A percentile compares a stretch with the other conserved stretches of the same genome.
Conservation (phyloP, 2,888 invertebrate species). For the Melanostoma scalare region DNA sequence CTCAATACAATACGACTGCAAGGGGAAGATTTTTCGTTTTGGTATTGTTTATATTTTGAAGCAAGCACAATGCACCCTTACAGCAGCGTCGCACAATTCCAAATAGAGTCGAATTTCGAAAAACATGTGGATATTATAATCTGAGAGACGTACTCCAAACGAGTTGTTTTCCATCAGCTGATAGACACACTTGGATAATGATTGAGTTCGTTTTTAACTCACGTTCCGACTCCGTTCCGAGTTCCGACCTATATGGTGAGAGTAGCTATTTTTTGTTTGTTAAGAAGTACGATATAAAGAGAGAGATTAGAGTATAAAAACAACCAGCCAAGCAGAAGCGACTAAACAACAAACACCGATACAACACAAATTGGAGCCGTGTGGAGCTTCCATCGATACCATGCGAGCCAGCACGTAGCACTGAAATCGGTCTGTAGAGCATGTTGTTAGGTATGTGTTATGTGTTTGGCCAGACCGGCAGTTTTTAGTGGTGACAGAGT, state of each 20-base stretch:
- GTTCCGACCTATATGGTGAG: constrained; percentile 14
- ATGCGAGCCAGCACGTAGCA: constrained; percentile 75
- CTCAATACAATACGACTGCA: background rate
- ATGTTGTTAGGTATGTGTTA: constrained; percentile 26
- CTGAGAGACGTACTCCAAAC: constrained; percentile 16
- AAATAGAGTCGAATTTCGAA: constrained; percentile 55
- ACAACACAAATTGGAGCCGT: constrained; percentile 29
- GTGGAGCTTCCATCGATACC: constrained; percentile 67
- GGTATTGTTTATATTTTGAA: constrained; percentile 16
- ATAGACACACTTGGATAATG: background rate
- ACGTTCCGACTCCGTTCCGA: no score
- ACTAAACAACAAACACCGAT: constrained; percentile 25
- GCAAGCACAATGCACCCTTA: constrained; percentile 53
- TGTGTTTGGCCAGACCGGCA: constrained; percentile 11
- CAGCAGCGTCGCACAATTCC: constrained; percentile 56
- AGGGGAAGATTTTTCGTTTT: constrained; percentile 13
- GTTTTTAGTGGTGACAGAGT: background rate
- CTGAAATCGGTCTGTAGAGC: constrained; percentile 58
- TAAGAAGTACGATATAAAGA: constrained; percentile 17
- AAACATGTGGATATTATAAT: constrained; percentile 68
- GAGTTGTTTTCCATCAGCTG: constrained; percentile 4
- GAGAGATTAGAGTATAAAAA: constrained; percentile 37
- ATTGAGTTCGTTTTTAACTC: no score
- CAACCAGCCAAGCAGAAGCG: constrained; percentile 46
- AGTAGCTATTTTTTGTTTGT: constrained; percentile 14